Evolutionary conservation across 2,113 vertebrate genomes (phyloP), one percentile per base, ranked within the genome.

Genomic region (Anhinga rufa): DNA sequence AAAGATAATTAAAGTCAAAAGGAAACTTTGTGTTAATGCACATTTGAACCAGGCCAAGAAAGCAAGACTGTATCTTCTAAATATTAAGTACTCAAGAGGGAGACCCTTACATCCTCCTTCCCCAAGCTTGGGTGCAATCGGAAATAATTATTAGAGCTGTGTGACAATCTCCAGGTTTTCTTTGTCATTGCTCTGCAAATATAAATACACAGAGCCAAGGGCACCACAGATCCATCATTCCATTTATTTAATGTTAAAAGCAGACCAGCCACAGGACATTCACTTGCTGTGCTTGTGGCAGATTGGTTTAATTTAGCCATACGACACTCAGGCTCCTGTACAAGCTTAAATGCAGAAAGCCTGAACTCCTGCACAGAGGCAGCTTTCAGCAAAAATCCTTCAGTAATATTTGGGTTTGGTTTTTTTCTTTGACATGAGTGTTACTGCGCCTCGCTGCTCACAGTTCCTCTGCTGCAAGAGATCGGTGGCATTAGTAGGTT

Each of bases 21-120:
- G 58, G 82, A 90, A 93, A 75, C 49, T 77, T 85, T 96, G 92
- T 86, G 96, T 96, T 93, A 97, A 96, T 75, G 89, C 86, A 95
- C 65, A 97, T 93, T 96, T 97, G 96, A 97, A 96, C 88, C 82
- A 97, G 95, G 87, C 80, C 96, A 97, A 97, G 86, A 96, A 97
- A 97, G 96, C 38, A 93, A 91, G 16, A 75, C 25, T 38, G 3
- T 65, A 54, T 65, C 21, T 71, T 80, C 38, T 36, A 80, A 90
- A 91, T 10, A 90, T 62, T 52, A 92, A 92, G 66, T 71, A 76
- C 28, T 79, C 69, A 69, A 82, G 17, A 80, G 66, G 24, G 76
- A 88, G 22, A 42, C 38, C 26, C 40, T 91, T 15, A 77, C 16
- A 60, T 26, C 57, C 75, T 84, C 81, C 68, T 65, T 86, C 55